Conservation (phyloP, 2,113 vertebrate species). For the Azemiops feae region DNA sequence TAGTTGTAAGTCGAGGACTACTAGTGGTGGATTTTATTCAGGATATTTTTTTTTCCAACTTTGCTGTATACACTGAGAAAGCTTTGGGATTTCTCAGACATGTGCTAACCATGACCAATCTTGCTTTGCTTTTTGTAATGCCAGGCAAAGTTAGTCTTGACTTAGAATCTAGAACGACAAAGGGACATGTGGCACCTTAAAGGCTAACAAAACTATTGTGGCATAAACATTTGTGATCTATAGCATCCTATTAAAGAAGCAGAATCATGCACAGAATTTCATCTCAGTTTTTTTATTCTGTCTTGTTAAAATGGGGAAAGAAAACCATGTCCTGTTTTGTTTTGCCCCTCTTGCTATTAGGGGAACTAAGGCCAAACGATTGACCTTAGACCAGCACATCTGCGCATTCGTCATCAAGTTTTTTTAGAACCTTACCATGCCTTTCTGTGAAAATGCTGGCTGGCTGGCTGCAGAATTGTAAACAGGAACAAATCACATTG, state of each 20-base stretch:
- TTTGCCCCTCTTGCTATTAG: neutral
- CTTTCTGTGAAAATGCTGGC: neutral
- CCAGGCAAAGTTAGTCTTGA: neutral
- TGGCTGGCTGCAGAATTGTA: neutral
- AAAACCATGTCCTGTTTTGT: neutral
- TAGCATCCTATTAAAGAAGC: neutral
- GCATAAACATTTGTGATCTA: neutral
- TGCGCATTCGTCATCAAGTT: neutral
- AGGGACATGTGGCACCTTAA: neutral
- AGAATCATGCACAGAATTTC: neutral
- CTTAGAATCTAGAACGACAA: neutral
- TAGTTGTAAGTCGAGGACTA: neutral
- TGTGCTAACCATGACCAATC: neutral
- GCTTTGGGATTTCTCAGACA: neutral
- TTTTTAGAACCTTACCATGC: neutral
- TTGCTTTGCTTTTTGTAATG: neutral
- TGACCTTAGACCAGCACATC: neutral
- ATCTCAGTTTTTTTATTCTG: neutral
- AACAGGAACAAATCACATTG: neutral
- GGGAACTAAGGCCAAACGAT: neutral
- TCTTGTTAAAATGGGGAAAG: neutral
- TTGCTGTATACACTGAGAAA: neutral
- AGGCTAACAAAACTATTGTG: neutral
- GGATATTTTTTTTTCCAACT: neutral
- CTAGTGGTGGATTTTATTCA: neutral